Conservation (phyloP, 2,797 vertebrate species). For the Sebastes minor region DNA sequence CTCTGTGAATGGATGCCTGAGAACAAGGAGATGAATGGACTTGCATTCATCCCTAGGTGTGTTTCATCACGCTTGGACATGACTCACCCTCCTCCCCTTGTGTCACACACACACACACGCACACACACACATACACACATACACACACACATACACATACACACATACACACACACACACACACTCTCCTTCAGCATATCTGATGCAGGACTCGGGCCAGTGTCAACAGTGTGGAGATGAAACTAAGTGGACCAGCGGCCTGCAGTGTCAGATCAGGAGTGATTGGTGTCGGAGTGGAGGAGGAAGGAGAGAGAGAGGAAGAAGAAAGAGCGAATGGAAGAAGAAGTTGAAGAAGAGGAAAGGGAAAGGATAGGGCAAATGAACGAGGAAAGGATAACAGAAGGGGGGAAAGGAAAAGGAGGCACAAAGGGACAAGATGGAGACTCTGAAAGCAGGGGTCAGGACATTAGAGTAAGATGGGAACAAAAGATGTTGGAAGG, state of each 20-base stretch:
- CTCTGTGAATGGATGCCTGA: conserved; percentile 55
- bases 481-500: not conserved
- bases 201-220: conserved; percentile 12
- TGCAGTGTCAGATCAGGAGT: conserved; percentile 10
- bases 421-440: not conserved
- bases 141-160: no score
- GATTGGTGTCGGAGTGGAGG: not conserved
- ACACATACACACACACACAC: not conserved
- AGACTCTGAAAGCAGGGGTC: no score
- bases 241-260: conserved; percentile 4
- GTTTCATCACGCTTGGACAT: conserved; percentile 52
- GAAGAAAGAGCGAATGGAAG: not conserved
- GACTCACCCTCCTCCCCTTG: not conserved
- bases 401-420: not conserved
- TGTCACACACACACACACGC: not conserved
- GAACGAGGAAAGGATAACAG: no score
- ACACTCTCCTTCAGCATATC: conserved; percentile 18
- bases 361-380: not conserved
- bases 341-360: not conserved
- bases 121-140: no score
- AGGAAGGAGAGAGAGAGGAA: not conserved
- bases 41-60: conserved; percentile 45
- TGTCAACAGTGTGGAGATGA: conserved; percentile 18
- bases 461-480: not conserved
- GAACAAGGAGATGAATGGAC: conserved; percentile 66